Conservation (phyloP, 1,140 invertebrate species). For the Drosophila burlai region DNA sequence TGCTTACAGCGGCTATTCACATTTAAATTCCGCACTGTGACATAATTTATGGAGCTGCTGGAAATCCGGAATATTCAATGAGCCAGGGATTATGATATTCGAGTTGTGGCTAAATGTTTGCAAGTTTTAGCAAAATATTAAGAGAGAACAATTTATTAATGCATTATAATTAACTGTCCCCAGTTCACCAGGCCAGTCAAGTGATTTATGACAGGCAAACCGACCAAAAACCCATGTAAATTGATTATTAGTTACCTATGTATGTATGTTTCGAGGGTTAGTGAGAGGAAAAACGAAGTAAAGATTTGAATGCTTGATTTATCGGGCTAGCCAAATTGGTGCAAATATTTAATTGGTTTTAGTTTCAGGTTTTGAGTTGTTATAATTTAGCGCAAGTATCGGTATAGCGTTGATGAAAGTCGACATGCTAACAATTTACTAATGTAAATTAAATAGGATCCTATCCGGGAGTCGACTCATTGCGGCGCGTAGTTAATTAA, state of each 20-base stretch:
- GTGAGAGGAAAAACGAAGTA: background rate
- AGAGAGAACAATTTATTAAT: conserved; percentile 1
- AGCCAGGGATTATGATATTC: conserved; percentile 5
- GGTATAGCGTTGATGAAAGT: background rate
- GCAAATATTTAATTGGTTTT: background rate
- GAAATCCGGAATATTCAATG: conserved; percentile 3
- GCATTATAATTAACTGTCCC: conserved; percentile 8
- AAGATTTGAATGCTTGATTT: background rate
- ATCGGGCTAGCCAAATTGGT: background rate
- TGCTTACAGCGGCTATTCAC: background rate
- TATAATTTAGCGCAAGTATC: background rate
- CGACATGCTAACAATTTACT: conserved; percentile 51
- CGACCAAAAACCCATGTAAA: conserved; percentile 2
- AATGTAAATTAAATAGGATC: conserved; percentile 73
- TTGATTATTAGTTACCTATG: conserved; percentile 7
- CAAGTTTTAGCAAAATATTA: conserved; percentile 1
- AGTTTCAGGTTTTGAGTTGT: background rate
- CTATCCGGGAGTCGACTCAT: conserved; percentile 45
- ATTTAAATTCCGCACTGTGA: conserved; percentile 2
- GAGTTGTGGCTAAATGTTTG: conserved; percentile 7
- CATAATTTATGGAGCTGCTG: conserved; percentile 8
- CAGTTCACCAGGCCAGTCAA: background rate
- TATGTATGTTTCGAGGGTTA: background rate
- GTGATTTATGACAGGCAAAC: conserved; percentile 3
- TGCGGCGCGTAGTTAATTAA: conserved; percentile 65